A percentile compares a stretch with the other conserved stretches of the same genome.
Evolutionary conservation across 2,888 invertebrate species (phyloP).

Genomic region (Frankliniella fusca): DNA sequence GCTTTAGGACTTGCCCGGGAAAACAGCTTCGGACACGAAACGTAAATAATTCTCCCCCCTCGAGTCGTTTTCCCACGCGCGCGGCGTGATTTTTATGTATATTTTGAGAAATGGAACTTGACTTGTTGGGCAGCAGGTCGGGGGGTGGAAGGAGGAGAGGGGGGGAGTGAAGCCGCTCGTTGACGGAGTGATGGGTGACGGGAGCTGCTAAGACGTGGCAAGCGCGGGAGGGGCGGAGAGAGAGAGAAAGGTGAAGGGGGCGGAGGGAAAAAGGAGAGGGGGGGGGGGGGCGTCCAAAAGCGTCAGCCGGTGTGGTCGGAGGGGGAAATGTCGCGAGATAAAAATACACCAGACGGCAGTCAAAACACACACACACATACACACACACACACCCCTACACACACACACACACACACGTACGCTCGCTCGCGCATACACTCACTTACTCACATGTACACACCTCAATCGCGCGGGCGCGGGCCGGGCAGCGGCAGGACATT

Average conservation of each 20-base stretch:
- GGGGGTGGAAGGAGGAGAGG: neutral
- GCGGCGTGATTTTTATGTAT: constrained; percentile 15
- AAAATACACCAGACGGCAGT: constrained; percentile 16
- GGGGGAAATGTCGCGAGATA: constrained; percentile 16
- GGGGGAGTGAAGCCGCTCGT: neutral
- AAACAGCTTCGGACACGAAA: neutral
- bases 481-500: neutral
- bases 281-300: neutral
- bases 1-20: neutral
- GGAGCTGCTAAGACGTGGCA: neutral
- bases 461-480: neutral
- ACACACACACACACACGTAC: neutral
- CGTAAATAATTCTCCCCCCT: neutral
- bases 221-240: neutral
- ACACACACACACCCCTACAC: neutral
- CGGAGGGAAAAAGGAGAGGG: neutral
- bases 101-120: constrained; percentile 4
- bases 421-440: neutral
- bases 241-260: neutral
- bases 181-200: constrained; percentile 24
- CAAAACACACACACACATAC: neutral
- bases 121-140: neutral
- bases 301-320: neutral
- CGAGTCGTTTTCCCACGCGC: neutral
- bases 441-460: neutral